Conservation (phyloP, 1,140 invertebrate species). For the Atopsyche davidsoni region DNA sequence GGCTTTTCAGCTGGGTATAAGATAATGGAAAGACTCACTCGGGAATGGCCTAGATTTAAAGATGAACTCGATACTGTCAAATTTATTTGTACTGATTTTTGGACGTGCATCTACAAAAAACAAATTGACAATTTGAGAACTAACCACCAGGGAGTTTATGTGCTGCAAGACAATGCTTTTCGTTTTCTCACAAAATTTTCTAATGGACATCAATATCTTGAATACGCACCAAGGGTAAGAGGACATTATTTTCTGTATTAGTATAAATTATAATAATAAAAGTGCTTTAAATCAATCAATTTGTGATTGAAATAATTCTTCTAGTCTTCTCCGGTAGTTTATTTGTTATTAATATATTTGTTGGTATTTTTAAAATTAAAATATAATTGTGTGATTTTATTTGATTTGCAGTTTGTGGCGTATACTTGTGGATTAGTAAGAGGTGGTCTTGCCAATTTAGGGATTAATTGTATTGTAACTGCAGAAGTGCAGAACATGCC, state of each 20-base stretch:
- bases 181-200: slow-evolving; percentile 84
- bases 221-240: slow-evolving; percentile 75
- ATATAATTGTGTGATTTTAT: slow-evolving; percentile 15
- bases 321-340: not conserved
- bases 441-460: slow-evolving; percentile 90
- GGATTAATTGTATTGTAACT: slow-evolving; percentile 89
- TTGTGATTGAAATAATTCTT: not conserved
- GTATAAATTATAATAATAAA: not conserved
- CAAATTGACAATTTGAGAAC: slow-evolving; percentile 98
- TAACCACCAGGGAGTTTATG: slow-evolving; percentile 97
- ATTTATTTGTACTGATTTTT: slow-evolving; percentile 98
- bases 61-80: slow-evolving; percentile 98
- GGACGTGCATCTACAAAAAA: slow-evolving; percentile 94
- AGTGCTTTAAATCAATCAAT: not conserved
- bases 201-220: slow-evolving; percentile 84
- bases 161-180: slow-evolving; percentile 95
- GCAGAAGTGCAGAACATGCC: slow-evolving; percentile 91
- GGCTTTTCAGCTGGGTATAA: slow-evolving; percentile 89
- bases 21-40: slow-evolving; percentile 87
- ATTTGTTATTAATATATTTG: no score
- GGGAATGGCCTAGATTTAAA: slow-evolving; percentile 90
- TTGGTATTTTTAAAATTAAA: no score
- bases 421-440: slow-evolving; percentile 94
- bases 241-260: slow-evolving; percentile 9
- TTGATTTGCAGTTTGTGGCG: slow-evolving; percentile 71